phyloP scores from a whole-genome alignment of 2,113 vertebrate species.

The Otus sunia region DNA sequence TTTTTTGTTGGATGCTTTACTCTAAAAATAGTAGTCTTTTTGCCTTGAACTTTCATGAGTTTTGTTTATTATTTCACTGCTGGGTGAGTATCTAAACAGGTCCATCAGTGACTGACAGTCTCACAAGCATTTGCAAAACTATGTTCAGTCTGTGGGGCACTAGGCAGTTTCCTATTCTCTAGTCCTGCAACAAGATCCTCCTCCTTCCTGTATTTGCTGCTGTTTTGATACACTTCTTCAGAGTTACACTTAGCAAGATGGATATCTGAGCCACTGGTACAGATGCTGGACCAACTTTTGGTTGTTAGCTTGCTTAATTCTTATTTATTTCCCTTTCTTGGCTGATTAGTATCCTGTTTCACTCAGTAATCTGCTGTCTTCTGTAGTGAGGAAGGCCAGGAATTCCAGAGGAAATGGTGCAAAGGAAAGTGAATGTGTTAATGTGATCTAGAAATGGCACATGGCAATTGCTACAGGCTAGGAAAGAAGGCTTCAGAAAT shows the following conservation, averaged over 20 bases:
- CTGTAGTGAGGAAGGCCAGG: background rate
- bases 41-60: background rate
- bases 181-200: background rate
- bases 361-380: background rate
- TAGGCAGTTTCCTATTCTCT: background rate
- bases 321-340: background rate
- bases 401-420: background rate
- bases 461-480: background rate
- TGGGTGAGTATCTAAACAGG: background rate
- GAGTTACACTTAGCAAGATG: background rate
- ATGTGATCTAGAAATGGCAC: background rate
- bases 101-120: background rate
- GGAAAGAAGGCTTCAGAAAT: background rate
- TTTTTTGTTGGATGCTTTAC: background rate
- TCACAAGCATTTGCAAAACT: background rate
- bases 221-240: background rate
- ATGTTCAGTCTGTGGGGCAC: background rate
- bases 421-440: background rate
- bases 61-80: background rate
- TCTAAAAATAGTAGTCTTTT: background rate
- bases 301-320: background rate
- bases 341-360: background rate
- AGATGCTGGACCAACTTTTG: background rate
- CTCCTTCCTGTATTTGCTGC: background rate
- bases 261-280: background rate